Evolutionary conservation across 2,797 vertebrate species (phyloP), one percentile per base, ranked within the genome.

Genomic region (Selene dorsalis): DNA sequence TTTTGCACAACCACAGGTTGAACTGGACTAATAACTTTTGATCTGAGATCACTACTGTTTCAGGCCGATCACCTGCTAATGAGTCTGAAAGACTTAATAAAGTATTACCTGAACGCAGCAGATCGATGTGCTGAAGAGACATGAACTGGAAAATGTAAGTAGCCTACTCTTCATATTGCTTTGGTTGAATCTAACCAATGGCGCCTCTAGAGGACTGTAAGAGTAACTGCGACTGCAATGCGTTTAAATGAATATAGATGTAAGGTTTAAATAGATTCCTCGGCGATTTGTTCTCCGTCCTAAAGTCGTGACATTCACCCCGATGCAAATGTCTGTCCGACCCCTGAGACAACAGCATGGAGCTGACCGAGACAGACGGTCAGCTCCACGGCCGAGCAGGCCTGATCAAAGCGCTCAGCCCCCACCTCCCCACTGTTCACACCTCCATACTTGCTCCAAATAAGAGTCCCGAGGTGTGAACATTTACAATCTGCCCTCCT

Each of bases 361-460:
- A n/a, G n/a, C n/a, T n/a, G n/a, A 5, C 7, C 2, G 22, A 84
- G 74, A 80, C 77, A 55, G 66, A 24, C 56, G 32, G 24, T 57
- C 65, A 30, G 62, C 64, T 64, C 65, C 64, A 32, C 24, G 57
- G 22, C n/a, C 71, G 61, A 30, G 22, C 65, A 26, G 64, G 39
- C 63, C 69, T 77, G 91, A 95, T 95, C 92, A 95, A 94, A 93
- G 94, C 32, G 30, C 35, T 71, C 20, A 3, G 12, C 28, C 35
- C 57, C 50, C 57, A 35, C 39, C 28, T 41, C 48, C 52, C 47
- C 52, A 0, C 56, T 3, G 28, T 91, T 94, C 87, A 87, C 93
- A 94, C 93, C 88, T 93, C 73, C 6, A 8, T 12, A 11, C 32
- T n/a, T 50, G 28, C 10, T 57, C 59, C 76, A 78, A 73, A 68